Percentiles rank a stretch among this genome's conserved stretches.
phyloP scores from a whole-genome alignment of 1,140 invertebrate genomes.

The Drosophila ficusphila region DNA sequence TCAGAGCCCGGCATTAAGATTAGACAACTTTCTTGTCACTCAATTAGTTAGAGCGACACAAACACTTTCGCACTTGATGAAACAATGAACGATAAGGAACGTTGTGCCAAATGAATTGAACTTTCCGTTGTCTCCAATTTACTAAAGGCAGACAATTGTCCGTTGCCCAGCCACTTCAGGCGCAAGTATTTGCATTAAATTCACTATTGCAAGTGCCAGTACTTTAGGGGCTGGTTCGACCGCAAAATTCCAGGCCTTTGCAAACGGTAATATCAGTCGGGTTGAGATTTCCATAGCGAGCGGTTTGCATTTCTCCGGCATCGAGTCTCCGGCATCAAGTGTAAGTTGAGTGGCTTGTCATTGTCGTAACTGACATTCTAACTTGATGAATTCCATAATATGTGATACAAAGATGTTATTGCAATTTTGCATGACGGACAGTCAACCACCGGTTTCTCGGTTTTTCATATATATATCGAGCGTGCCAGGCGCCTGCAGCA shows the following conservation, averaged over 20 bases:
- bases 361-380: conserved; percentile 10
- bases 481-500: conserved; percentile 36
- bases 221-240: conserved; percentile 10
- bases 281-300: conserved; percentile 53
- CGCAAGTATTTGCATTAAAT: conserved; percentile 24
- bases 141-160: conserved; percentile 25
- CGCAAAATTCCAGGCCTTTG: conserved; percentile 16
- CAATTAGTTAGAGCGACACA: conserved; percentile 11
- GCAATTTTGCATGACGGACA: background rate
- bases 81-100: conserved; percentile 47
- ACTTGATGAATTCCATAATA: conserved; percentile 14
- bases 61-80: conserved; percentile 39
- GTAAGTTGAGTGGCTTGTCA: conserved; percentile 41
- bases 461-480: conserved; percentile 22
- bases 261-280: conserved; percentile 47
- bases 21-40: conserved; percentile 9
- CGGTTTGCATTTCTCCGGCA: conserved; percentile 33
- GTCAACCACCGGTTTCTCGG: conserved; percentile 1
- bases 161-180: conserved; percentile 22
- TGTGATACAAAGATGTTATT: background rate
- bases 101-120: conserved; percentile 45
- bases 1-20: conserved; percentile 26
- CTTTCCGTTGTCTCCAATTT: conserved; percentile 46
- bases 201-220: conserved; percentile 8
- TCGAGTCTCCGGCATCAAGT: conserved; percentile 15